phyloP scores from a whole-genome alignment of 2,797 vertebrate species.

The Parauchenoglanis ngamensis region DNA sequence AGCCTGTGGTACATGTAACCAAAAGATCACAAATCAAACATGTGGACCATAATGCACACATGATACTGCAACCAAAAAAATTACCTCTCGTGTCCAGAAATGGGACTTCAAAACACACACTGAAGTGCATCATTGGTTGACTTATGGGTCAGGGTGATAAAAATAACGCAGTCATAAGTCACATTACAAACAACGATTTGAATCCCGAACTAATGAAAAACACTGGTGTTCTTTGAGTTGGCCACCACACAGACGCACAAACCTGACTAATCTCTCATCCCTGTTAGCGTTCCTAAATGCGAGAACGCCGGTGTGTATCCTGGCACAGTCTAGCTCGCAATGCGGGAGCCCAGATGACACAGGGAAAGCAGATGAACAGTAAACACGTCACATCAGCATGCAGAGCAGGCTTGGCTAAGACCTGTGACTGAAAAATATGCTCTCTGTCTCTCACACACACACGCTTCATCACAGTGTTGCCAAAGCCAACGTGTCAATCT shows the following conservation, averaged over 20 bases:
- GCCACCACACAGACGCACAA: not conserved
- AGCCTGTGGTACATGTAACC: not conserved
- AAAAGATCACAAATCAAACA: not conserved
- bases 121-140: too few relatives aligned
- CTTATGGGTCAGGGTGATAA: too few relatives aligned
- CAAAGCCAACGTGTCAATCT: conserved; percentile 18
- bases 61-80: not conserved
- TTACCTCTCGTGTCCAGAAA: not conserved
- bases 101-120: not conserved
- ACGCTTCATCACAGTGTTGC: not conserved
- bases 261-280: not conserved
- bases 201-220: not conserved
- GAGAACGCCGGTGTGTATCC: not conserved
- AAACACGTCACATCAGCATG: not conserved
- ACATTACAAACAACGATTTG: not conserved
- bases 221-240: not conserved
- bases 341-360: not conserved
- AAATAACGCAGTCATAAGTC: not conserved
- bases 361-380: not conserved
- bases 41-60: not conserved
- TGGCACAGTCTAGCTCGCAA: not conserved
- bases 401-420: not conserved
- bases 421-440: not conserved
- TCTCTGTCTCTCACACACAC: not conserved
- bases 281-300: not conserved